Evolutionary conservation across 2,797 vertebrate genomes (phyloP).

Genomic region (Tiaroga cobitis): DNA sequence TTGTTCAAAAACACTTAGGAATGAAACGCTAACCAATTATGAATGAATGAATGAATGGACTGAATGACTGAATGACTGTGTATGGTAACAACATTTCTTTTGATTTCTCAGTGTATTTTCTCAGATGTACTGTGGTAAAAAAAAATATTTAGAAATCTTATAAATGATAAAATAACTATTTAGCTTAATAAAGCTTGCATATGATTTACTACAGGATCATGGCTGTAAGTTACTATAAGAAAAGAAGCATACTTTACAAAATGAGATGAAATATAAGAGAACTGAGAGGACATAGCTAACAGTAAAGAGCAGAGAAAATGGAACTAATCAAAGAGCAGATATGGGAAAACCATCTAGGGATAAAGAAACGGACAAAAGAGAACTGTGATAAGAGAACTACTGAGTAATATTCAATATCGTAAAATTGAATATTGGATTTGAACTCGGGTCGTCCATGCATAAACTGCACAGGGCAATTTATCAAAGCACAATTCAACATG

Average conservation of each 20-base stretch:
- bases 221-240: no score
- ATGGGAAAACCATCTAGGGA: neutral
- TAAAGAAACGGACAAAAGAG: constrained; percentile 2
- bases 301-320: neutral
- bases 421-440: constrained; percentile 6
- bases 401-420: constrained; percentile 8
- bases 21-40: neutral
- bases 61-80: no score
- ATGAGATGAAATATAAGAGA: neutral
- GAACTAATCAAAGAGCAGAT: neutral
- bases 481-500: constrained; percentile 27
- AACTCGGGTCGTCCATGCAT: neutral
- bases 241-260: no score
- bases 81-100: neutral
- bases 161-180: neutral
- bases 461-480: neutral
- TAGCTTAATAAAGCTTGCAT: neutral
- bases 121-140: neutral
- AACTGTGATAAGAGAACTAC: neutral
- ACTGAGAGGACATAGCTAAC: neutral
- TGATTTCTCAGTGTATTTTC: neutral
- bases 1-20: neutral
- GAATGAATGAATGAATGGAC: no score
- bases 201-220: neutral
- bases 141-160: no score